A percentile compares a stretch with the other conserved stretches of the same genome.
Evolutionary conservation across 2,888 invertebrate species (phyloP).

Genomic region (Dexiosoma caninum): DNA sequence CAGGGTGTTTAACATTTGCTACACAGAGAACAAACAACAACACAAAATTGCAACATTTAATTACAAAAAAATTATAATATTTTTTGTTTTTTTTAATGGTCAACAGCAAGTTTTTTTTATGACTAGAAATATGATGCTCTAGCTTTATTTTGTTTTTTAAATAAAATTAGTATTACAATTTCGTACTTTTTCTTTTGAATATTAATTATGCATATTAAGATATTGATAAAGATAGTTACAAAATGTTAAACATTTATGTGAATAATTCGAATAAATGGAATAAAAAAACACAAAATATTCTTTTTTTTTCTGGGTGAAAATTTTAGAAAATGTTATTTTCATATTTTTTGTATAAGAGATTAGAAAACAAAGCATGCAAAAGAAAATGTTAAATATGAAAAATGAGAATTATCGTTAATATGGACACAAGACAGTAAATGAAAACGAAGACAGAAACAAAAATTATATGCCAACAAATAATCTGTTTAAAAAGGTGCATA

Average conservation of each 20-base stretch:
- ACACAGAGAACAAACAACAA: slow-evolving; percentile 73
- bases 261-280: slow-evolving; percentile 57
- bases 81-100: slow-evolving; percentile 45
- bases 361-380: slow-evolving; percentile 53
- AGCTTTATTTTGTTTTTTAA: slow-evolving; percentile 1
- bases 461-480: background rate
- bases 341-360: background rate
- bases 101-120: slow-evolving; percentile 61
- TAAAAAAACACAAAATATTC: slow-evolving; percentile 58
- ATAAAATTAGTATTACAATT: background rate
- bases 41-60: slow-evolving; percentile 74
- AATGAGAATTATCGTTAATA: slow-evolving; percentile 1
- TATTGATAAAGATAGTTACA: slow-evolving; percentile 19
- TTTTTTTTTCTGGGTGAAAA: slow-evolving; percentile 3
- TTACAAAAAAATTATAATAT: slow-evolving; percentile 63
- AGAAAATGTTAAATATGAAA: slow-evolving; percentile 38
- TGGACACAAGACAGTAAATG: slow-evolving; percentile 44
- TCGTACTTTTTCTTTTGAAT: background rate
- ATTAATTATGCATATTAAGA: background rate
- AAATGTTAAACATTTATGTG: slow-evolving; percentile 48
- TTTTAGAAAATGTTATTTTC: slow-evolving; percentile 2
- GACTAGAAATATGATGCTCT: slow-evolving; percentile 44
- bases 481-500: slow-evolving; percentile 8
- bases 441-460: background rate
- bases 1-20: slow-evolving; percentile 76